Evolutionary conservation across 2,888 invertebrate genomes (phyloP).

Genomic region (Fragum fragum): DNA sequence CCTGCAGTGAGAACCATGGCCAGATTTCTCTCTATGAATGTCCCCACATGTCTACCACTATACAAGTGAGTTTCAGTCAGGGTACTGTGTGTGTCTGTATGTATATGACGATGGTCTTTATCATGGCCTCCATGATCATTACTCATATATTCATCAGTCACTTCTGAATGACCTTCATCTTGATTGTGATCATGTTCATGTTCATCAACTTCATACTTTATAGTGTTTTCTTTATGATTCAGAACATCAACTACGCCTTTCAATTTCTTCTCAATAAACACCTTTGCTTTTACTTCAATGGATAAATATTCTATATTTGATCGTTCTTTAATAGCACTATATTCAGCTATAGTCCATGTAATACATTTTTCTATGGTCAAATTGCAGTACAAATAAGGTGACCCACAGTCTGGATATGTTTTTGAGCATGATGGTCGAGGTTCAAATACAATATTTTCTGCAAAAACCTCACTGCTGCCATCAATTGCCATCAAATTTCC

Average conservation of each 20-base stretch:
- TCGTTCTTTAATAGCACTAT: conserved; percentile 38
- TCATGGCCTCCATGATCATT: conserved; percentile 29
- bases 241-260: background rate
- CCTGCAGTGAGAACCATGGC: conserved; percentile 17
- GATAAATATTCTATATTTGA: conserved; percentile 24
- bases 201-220: background rate
- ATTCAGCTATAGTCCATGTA: conserved; percentile 62
- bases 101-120: conserved; percentile 8
- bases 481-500: conserved; percentile 74
- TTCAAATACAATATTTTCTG: conserved; percentile 66
- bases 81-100: background rate
- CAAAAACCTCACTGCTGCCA: conserved; percentile 71
- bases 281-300: conserved; percentile 29
- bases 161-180: background rate
- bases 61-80: background rate
- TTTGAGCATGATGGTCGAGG: conserved; percentile 68
- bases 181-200: background rate
- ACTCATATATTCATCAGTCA: background rate
- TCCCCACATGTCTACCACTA: conserved; percentile 4
- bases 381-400: conserved; percentile 73
- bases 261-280: conserved; percentile 30
- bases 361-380: conserved; percentile 65
- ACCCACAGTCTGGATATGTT: conserved; percentile 66
- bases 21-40: conserved; percentile 12
- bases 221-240: conserved; percentile 29